Base-by-base conservation (phyloP, 2,797 vertebrate genomes). In the Prionace glauca region DNA sequence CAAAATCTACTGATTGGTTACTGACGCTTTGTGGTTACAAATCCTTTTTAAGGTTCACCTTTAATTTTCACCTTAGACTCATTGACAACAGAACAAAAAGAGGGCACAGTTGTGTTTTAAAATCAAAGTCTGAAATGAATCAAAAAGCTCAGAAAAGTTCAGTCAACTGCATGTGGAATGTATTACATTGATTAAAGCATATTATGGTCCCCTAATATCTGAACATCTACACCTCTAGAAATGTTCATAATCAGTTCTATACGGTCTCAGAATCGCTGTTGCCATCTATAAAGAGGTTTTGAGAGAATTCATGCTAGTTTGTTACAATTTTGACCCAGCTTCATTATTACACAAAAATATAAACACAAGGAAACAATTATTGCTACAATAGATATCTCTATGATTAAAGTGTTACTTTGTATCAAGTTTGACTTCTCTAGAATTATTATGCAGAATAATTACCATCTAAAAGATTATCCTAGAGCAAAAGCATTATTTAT, bases 361-460 rank as follows among this genome's bases (percentile, higher is more conserved):
- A 94, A 91, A 67, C 14, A 2, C 88, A 67, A 32, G 62, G n/a
- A 29, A 91, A 62, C 88, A 91, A 91, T 32, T 65, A 91, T 67
- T 91, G 62, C n/a, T 91, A 91, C 60, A 91, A 36, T 65, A 36
- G 32, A 67, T 36, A 65, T 10, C 60, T 29, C 88, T n/a, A 65
- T 36, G 60, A 91, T 60, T n/a, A 62, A 29, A 84, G 41, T 84
- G 81, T 90, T 90, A 90, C 56, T 90, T 90, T 60, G 26, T 32
- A 62, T 32, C 50, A 90, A 62, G 87, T 90, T 90, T 90, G 36
- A 29, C 24, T 62, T 60, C 29, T 90, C 87, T 29, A 32, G 50
- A 93, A 93, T 93, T n/a, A 41, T 69, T 93, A 22, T 93, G 62
- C 10, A 45, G 18, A 69, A 71, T 45, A 93, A 41, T 93, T 93